A percentile compares a stretch with the other conserved stretches of the same genome.
These are phyloP conservation scores for Pycnonotus jocosus DNA, from an alignment of 2,113 vertebrate genomes.

Conservation along the genomic window DNA sequence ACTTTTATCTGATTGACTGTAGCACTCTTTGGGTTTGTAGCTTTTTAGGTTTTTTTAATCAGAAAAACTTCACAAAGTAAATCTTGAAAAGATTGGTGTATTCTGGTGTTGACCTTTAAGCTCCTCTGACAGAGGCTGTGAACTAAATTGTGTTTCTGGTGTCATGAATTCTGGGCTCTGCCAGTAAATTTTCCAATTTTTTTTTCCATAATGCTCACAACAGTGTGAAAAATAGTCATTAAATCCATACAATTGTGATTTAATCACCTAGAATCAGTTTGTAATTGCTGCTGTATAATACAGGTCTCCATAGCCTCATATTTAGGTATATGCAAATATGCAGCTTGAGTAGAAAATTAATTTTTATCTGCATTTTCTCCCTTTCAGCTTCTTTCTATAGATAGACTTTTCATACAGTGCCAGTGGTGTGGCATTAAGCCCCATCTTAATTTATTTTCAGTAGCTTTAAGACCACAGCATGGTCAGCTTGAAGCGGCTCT, in stretches of 20 bases:
- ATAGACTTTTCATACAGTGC: not conserved
- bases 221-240: not conserved
- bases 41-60: not conserved
- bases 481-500: not conserved
- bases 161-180: not conserved
- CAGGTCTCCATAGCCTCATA: not conserved
- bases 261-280: not conserved
- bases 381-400: not conserved
- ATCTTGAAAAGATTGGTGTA: not conserved
- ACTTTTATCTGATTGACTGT: not conserved
- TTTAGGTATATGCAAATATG: not conserved
- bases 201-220: not conserved
- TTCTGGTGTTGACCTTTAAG: not conserved
- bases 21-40: not conserved
- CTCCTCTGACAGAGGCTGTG: not conserved
- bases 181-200: not conserved
- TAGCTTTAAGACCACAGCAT: not conserved
- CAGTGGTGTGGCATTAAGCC: not conserved
- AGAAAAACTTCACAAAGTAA: not conserved
- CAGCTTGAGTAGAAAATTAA: not conserved
- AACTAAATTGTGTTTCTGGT: not conserved
- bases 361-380: not conserved
- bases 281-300: not conserved
- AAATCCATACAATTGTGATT: not conserved
- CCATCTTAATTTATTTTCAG: not conserved